Evolutionary conservation across 2,797 vertebrate genomes (phyloP), one percentile per base, ranked within the genome.

Genomic region (Hypotaenidia okinawae): DNA sequence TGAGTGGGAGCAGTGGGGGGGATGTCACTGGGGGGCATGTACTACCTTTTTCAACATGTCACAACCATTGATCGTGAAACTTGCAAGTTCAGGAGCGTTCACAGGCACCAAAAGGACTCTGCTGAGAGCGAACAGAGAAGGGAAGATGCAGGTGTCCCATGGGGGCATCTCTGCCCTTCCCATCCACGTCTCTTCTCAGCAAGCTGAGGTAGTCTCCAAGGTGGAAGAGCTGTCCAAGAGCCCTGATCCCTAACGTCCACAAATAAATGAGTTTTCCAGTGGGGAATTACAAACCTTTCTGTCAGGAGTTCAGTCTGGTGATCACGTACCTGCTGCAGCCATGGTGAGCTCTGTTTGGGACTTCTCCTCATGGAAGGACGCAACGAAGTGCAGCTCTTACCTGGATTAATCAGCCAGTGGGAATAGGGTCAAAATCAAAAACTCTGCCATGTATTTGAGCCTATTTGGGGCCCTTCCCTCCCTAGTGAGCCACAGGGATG

Each of bases 341-440:
- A 13, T 5, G 5, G 12, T 5, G 6, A 45, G 43, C 18, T 16
- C 55, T 2, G 0, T 25, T 14, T n/a, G 23, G 37, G 47, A 28
- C 55, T 82, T 84, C 68, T 61, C 37, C 41, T 79, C 9, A 3
- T 11, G 23, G 24, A 66, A 82, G 23, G 43, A 51, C n/a, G 16
- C 32, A 30, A 35, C 8, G 17, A 90, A 61, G 35, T 16, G 16
- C 35, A 67, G n/a, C 57, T 72, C 84, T 61, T 37, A 59, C 13
- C 47, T 61, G 47, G 4, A 12, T 47, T 43, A 32, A n/a, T 23
- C 41, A 52, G 19, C 17, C 22, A 2, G 6, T 37, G 21, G n/a
- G n/a, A 58, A 73, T 3, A 66, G 4, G 64, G 16, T 12, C 75
- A 22, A 67, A 87, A 54, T 13, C 62, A 88, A 69, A 62, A 52